Base-by-base conservation (phyloP, 2,113 vertebrate genomes). In the Pedionomus torquatus region DNA sequence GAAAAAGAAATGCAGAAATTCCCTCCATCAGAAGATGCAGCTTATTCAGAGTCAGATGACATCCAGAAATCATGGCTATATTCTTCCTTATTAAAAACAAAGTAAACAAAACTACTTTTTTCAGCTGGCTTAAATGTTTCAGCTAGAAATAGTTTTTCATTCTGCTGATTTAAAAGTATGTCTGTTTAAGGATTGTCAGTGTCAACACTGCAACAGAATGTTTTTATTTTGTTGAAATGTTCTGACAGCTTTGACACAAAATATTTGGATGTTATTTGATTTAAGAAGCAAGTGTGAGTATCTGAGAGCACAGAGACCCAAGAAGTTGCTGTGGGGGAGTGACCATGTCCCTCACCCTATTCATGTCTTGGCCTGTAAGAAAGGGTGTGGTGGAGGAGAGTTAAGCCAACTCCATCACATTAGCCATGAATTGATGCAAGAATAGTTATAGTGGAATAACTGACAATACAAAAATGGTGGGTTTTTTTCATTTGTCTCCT, bases 101-200 rank as follows among this genome's bases (percentile, higher is more conserved):
- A 74, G 28, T 9, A 72, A 72, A 39, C 64, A 3, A 0, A n/a
- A 2, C 0, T 9, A 16, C 17, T 8, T 20, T 52, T 51, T 91
- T 71, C 41, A 61, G 14, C 26, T 48, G 79, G 6, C n/a, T 70
- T 51, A 26, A 66, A 17, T 10, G 28, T 71, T 49, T 79, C 30
- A 75, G 13, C 19, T 71, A 5, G 17, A 83, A 93, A 75, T 23
- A 52, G 20, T 10, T 86, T 79, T 52, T 70, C 14, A 35, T 79
- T 93, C 37, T 69, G 19, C 17, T 75, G 9, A 13, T 91, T 91
- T 93, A 75, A 55, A 86, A 33, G 1, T 33, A 78, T 54, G 6
- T 14, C 7, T 41, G 41, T 30, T 85, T 89, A 71, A 76, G 41
- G 71, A 55, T 61, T 88, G 24, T 30, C 19, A 49, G 20, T 77